Evolutionary conservation across 2,888 invertebrate genomes (phyloP).

Genomic region (Suillia variegata): DNA sequence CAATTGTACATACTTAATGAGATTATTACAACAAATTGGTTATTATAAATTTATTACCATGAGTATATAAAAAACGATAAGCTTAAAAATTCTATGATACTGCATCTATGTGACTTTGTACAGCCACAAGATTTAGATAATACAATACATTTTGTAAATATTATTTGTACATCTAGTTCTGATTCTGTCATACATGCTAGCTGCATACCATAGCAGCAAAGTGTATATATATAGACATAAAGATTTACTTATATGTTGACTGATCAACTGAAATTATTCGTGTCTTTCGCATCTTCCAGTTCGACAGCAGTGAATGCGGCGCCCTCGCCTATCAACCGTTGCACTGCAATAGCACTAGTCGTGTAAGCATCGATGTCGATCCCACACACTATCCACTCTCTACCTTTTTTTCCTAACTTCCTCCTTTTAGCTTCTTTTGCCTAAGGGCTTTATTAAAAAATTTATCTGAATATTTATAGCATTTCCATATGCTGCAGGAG

Average conservation of each 20-base stretch:
- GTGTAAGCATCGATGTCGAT: constrained; percentile 46
- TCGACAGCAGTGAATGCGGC: constrained; percentile 59
- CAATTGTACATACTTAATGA: no score
- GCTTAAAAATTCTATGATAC: no score
- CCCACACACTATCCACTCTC: background rate
- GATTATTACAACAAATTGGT: no score
- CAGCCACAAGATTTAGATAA: no score
- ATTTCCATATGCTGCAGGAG: constrained; percentile 74
- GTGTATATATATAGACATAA: no score
- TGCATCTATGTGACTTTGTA: no score
- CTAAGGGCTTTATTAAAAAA: constrained; percentile 16
- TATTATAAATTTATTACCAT: no score
- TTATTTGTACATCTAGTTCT: background rate
- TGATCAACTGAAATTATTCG: background rate
- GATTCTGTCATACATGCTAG: background rate
- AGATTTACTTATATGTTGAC: background rate
- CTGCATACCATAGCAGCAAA: constrained; percentile 1
- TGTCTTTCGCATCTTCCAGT: constrained; percentile 45
- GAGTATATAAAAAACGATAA: no score
- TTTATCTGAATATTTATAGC: constrained; percentile 61
- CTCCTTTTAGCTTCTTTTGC: constrained; percentile 6
- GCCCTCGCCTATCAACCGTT: constrained; percentile 50
- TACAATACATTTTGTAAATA: background rate
- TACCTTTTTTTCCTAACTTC: constrained; percentile 9
- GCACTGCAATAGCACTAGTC: constrained; percentile 58